phyloP scores from a whole-genome alignment of 2,888 invertebrate genomes.

The Bellardia bayeri region DNA sequence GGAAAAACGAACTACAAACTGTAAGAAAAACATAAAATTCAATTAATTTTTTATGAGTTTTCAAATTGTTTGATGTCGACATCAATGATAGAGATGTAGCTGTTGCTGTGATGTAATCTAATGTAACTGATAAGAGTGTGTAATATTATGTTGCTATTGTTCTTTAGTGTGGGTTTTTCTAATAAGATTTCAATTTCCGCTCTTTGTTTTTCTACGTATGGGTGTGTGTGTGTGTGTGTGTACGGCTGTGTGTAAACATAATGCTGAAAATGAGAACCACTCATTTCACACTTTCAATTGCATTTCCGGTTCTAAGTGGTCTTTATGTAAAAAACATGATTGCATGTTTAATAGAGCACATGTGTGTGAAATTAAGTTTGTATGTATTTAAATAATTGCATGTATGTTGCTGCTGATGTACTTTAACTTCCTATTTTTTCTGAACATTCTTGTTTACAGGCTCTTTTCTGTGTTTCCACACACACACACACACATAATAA shows the following conservation, averaged over 20 bases:
- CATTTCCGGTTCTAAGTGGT: slow-evolving; percentile 68
- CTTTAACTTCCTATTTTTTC: slow-evolving; percentile 38
- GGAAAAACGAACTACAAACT: background rate
- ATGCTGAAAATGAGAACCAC: slow-evolving; percentile 61
- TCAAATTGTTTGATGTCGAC: slow-evolving; percentile 59
- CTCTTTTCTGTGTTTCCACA: slow-evolving; percentile 8
- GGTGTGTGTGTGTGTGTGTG: slow-evolving; percentile 7
- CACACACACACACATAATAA: background rate
- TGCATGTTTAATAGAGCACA: too few species aligned
- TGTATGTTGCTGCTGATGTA: slow-evolving; percentile 45
- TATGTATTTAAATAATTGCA: slow-evolving; percentile 53
- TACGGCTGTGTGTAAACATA: slow-evolving; percentile 17
- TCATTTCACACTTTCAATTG: slow-evolving; percentile 72
- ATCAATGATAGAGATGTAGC: slow-evolving; percentile 22
- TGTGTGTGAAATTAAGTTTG: slow-evolving; percentile 22
- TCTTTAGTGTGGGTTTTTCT: slow-evolving; percentile 31
- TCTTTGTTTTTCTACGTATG: slow-evolving; percentile 54
- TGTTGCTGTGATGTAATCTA: background rate
- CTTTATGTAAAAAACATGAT: slow-evolving; percentile 14
- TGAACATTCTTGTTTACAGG: background rate
- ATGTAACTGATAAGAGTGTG: background rate
- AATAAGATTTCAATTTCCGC: slow-evolving; percentile 70
- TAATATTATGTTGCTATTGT: slow-evolving; percentile 7
- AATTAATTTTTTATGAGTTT: slow-evolving; percentile 68
- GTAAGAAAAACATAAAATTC: slow-evolving; percentile 55